Evolutionary conservation across 2,888 invertebrate species (phyloP).

Genomic region (Yponomeuta cagnagella): DNA sequence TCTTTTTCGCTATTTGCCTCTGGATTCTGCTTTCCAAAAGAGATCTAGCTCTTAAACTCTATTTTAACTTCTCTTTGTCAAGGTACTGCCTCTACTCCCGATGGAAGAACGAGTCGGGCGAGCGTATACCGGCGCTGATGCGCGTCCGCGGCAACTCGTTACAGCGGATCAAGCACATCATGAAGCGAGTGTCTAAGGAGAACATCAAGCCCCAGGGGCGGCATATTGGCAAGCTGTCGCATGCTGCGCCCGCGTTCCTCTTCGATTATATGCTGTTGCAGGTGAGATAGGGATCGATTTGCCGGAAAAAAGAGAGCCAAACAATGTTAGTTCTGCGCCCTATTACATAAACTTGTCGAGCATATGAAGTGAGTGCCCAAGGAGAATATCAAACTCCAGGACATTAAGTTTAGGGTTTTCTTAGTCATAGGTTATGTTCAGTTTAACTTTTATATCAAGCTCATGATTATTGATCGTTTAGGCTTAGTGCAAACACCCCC

Average conservation of each 20-base stretch:
- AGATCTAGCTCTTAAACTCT: too few relatives aligned
- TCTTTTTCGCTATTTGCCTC: neutral
- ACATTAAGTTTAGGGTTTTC: too few relatives aligned
- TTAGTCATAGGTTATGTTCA: too few relatives aligned
- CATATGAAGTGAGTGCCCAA: neutral
- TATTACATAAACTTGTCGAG: too few relatives aligned
- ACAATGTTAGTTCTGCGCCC: too few relatives aligned
- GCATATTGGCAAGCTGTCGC: conserved; percentile 96
- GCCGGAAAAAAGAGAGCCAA: too few relatives aligned
- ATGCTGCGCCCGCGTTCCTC: conserved; percentile 95
- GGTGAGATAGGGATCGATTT: conserved; percentile 31
- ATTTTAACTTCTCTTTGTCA: conserved; percentile 11
- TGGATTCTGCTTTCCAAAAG: neutral
- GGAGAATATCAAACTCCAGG: neutral
- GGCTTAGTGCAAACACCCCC: too few relatives aligned
- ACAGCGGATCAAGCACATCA: conserved; percentile 94
- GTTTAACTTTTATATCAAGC: too few relatives aligned
- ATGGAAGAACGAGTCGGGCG: conserved; percentile 92
- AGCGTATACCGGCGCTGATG: conserved; percentile 88
- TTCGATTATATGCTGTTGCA: conserved; percentile 92
- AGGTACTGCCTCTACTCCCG: conserved; percentile 93
- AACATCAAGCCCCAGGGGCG: conserved; percentile 98
- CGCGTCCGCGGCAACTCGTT: conserved; percentile 90
- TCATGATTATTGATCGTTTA: too few relatives aligned
- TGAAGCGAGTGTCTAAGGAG: conserved; percentile 98